A percentile compares a stretch with the other conserved stretches of the same genome.
Conservation (phyloP, 92 coral and sea anemone genomes). For the Phenganax stokvisi region DNA sequence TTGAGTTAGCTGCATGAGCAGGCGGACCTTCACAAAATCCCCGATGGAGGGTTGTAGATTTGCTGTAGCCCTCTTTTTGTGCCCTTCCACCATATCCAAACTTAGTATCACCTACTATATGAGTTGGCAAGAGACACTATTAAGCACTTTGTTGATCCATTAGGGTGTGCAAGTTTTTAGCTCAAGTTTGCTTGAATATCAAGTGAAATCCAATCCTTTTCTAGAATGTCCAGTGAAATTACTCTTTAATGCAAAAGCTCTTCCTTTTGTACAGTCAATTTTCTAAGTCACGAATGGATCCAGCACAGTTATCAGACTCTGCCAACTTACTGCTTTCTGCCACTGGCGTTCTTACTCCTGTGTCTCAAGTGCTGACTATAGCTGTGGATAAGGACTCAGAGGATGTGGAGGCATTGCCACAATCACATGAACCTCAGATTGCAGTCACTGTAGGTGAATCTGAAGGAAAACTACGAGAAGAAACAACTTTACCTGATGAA, state of each 20-base stretch:
- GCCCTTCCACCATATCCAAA: too few species aligned
- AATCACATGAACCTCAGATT: conserved; percentile 8
- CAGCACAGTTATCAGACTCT: conserved; percentile 29
- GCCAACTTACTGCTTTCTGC: conserved; percentile 27
- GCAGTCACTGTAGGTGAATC: conserved; percentile 27
- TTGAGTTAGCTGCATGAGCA: too few species aligned
- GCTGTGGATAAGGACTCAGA: conserved; percentile 30
- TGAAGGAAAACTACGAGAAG: conserved; percentile 25
- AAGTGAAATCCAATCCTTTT: not conserved
- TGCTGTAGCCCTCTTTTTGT: too few species aligned
- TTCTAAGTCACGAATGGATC: conserved; percentile 13
- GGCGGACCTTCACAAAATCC: too few species aligned
- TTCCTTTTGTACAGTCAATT: not conserved
- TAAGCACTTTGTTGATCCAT: too few species aligned
- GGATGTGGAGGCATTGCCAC: conserved; percentile 20
- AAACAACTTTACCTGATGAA: conserved; percentile 17
- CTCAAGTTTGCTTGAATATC: not conserved
- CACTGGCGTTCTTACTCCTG: conserved; percentile 35
- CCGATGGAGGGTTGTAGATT: too few species aligned
- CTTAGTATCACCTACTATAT: too few species aligned
- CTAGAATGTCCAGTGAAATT: not conserved
- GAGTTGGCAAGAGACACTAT: too few species aligned
- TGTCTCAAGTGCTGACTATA: conserved; percentile 36
- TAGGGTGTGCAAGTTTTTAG: too few species aligned
- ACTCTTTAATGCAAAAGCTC: not conserved